Base-by-base conservation (phyloP, 2,888 invertebrate species). In the Meliscaeva auricollis region DNA sequence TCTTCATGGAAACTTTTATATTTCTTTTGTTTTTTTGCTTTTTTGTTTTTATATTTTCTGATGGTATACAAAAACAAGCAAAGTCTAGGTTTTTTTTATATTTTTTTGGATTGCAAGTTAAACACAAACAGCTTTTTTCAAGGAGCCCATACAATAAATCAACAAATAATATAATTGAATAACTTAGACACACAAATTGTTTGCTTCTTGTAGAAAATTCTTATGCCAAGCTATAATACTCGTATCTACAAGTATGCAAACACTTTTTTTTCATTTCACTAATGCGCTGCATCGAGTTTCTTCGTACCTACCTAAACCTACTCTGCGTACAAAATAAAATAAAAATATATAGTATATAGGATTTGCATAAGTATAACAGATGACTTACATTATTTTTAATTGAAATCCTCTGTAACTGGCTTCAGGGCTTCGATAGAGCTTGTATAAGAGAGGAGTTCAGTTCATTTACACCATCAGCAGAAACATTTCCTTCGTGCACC, bases 341-440 rank as follows among this genome's bases (percentile, higher is more conserved):
- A 64, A 20, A 56, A 70, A 66, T 26, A 46, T 26, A 38, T 7
- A n/a, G 20, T 7, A 22, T 4, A 30, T 64, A 11, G 62, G 35
- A 79, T 76, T 72, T 74, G 74, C 58, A 79, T 70, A 84, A 84
- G 66, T 80, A 80, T 60, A 72, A 76, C 70, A 68, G 66, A 84
- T 75, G 70, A 84, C 84, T 84, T 84, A 84, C 84, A 76, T 84
- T 84, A 69, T 79, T 64, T 64, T 83, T 80, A 84, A 84, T 80
- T 84, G 84, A 84, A 80, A 76, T 84, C 75, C 80, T 70, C 38
- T 52, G 79, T 69, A 79, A 70, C 74, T 69, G 54, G 20, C 66
- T 68, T 58, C 38, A 44, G 38, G 32, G 46, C 48, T 68, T 60
- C 41, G 41, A 46, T 35, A 17, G 17, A 26, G 4, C 35, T 35